Evolutionary conservation across 1,140 invertebrate species (phyloP), one percentile per base, ranked within the genome.

Genomic region (Medauroidea extradentata): DNA sequence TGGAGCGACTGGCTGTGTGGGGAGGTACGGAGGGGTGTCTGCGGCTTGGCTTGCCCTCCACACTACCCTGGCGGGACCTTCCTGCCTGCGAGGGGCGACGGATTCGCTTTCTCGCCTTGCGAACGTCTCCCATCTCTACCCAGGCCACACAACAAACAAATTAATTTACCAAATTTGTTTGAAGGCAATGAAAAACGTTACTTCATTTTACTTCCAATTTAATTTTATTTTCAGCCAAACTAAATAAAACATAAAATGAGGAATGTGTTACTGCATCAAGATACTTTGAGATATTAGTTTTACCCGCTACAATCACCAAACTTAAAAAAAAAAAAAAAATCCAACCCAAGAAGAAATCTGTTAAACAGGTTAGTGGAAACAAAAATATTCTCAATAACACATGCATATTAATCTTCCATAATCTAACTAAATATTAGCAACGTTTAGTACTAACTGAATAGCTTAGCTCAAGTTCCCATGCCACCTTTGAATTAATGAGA

Each of bases 121-220:
- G 70, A 69, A 78, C 66, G 65, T 78, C 71, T 59, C 68, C 69
- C 70, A 75, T 65, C 67, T 77, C 74, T 75, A 68, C 38, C 51
- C 39, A 38, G 42, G 27, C 23, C 29, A 41, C 54, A 60, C 42
- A 51, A 55, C 43, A 60, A 39, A 60, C 27, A 53, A 46, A 59
- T 34, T 42, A 3, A 23, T 13, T 7, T 53, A 19, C 14, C 21
- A 24, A n/a, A n/a, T n/a, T n/a, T n/a, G n/a, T n/a, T n/a, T n/a
- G n/a, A n/a, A n/a, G n/a, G n/a, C n/a, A n/a, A n/a, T n/a, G n/a
- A n/a, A n/a, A n/a, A 23, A 18, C 18, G 18, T 46, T 19, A 46
- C 24, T 50, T 50, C n/a, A 19, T 7, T 18, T 46, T 19, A 46
- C 9, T 46, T 11, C n/a, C n/a, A 46, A 46, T 46, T 46, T 46